These are phyloP conservation scores for Gallirallus australis DNA, from an alignment of 2,797 vertebrate genomes.

Conservation along the genomic window DNA sequence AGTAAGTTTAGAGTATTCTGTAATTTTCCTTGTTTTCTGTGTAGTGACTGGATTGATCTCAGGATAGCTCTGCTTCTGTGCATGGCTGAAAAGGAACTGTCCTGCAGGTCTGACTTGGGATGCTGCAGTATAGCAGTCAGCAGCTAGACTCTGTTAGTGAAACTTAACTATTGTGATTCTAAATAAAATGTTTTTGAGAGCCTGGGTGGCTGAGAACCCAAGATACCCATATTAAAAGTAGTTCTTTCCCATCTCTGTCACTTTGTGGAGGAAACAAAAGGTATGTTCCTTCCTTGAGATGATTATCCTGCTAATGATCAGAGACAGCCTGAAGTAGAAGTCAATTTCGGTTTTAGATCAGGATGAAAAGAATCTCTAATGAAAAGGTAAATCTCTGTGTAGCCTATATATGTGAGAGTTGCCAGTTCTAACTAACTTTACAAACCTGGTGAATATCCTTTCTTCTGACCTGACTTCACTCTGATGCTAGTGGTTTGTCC, in stretches of 20 bases:
- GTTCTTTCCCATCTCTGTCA: neutral
- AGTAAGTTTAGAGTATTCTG: neutral
- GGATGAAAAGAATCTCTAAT: conserved; percentile 15
- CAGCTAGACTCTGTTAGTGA: neutral
- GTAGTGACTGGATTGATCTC: neutral
- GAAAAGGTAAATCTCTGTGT: neutral
- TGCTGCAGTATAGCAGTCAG: neutral
- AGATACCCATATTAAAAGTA: neutral
- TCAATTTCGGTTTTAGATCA: neutral
- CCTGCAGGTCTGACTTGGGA: neutral
- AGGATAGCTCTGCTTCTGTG: neutral
- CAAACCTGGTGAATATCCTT: neutral
- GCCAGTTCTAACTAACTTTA: neutral
- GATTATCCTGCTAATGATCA: neutral
- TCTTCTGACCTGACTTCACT: neutral
- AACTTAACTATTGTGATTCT: neutral
- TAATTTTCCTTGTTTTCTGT: neutral
- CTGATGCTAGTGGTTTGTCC: neutral
- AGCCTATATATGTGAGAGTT: neutral
- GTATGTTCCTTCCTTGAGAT: neutral
- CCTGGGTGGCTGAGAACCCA: neutral
- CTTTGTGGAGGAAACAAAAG: neutral
- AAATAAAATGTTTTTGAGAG: neutral
- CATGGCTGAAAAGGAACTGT: neutral
- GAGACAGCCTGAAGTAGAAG: neutral